These are phyloP conservation scores for Pitta sordida DNA, from an alignment of 2,113 vertebrate species.

Conservation along the genomic window DNA sequence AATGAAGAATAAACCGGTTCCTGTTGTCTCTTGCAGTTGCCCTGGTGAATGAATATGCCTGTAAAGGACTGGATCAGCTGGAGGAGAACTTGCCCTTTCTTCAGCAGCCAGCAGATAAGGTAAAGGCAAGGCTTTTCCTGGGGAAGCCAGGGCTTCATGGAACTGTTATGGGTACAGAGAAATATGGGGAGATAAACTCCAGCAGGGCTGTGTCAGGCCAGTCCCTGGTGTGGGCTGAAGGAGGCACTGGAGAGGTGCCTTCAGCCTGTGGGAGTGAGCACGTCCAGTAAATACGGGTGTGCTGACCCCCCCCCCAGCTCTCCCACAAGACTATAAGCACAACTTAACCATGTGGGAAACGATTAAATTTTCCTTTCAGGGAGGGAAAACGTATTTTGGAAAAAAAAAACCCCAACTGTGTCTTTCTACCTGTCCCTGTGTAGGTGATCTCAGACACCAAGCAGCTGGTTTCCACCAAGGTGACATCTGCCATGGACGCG, in stretches of 20 bases:
- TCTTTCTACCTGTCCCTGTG: background rate
- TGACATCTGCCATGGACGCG: constrained; percentile 61
- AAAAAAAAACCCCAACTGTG: background rate
- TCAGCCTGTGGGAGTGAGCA: background rate
- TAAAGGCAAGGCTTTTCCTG: constrained; percentile 38
- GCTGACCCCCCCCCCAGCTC: background rate
- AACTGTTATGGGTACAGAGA: background rate
- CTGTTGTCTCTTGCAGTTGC: constrained; percentile 73
- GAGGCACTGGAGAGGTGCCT: background rate
- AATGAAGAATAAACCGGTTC: background rate
- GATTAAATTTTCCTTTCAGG: background rate
- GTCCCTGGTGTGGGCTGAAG: background rate
- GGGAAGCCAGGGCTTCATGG: background rate
- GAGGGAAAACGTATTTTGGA: background rate
- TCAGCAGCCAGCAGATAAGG: constrained; percentile 89
- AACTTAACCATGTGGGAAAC: background rate
- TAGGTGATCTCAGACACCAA: constrained; percentile 85
- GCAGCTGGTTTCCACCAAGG: constrained; percentile 81
- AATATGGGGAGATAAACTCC: background rate
- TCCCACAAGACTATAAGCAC: background rate
- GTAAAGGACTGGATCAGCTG: constrained; percentile 86
- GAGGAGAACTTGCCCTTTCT: constrained; percentile 87
- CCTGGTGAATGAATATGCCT: constrained; percentile 83
- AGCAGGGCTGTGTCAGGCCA: background rate
- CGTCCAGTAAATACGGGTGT: accelerated